These are phyloP conservation scores for Copidosoma floridanum DNA, from an alignment of 1,140 invertebrate genomes.

Conservation along the genomic window DNA sequence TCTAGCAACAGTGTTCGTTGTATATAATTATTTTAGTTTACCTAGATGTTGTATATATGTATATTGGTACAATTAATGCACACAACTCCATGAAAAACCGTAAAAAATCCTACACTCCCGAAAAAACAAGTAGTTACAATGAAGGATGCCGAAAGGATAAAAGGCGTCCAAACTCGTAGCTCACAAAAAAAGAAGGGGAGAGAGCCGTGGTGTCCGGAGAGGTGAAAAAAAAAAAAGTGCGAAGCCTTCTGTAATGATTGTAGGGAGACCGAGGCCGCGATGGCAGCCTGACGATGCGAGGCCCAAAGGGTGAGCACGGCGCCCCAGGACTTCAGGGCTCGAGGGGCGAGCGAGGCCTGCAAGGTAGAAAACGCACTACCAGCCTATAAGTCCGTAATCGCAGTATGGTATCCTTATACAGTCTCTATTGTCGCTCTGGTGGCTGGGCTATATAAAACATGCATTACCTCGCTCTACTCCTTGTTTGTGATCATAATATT, in stretches of 20 bases:
- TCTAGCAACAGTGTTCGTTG: too few relatives aligned
- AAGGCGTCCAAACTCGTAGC: neutral
- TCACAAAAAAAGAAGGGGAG: neutral
- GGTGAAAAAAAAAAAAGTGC: constrained; percentile 7
- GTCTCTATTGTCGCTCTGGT: constrained; percentile 2
- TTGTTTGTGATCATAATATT: too few relatives aligned
- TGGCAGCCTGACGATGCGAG: constrained; percentile 33
- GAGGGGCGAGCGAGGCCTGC: constrained; percentile 50
- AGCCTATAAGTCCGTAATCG: too few relatives aligned
- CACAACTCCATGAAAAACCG: too few relatives aligned
- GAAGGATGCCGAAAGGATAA: neutral
- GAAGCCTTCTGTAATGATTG: neutral
- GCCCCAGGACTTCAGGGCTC: constrained; percentile 50
- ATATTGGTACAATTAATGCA: too few relatives aligned
- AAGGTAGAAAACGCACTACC: constrained; percentile 45
- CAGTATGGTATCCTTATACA: too few relatives aligned
- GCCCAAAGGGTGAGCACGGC: constrained; percentile 56
- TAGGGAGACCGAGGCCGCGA: constrained; percentile 2
- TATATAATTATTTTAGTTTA: too few relatives aligned
- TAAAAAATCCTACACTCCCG: too few relatives aligned
- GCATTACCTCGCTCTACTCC: too few relatives aligned
- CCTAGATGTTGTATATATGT: too few relatives aligned
- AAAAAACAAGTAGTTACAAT: too few relatives aligned
- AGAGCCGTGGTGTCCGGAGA: neutral
- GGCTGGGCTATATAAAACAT: too few relatives aligned